Conservation (phyloP, 2,888 invertebrate species). For the Ceratothoa steindachneri region DNA sequence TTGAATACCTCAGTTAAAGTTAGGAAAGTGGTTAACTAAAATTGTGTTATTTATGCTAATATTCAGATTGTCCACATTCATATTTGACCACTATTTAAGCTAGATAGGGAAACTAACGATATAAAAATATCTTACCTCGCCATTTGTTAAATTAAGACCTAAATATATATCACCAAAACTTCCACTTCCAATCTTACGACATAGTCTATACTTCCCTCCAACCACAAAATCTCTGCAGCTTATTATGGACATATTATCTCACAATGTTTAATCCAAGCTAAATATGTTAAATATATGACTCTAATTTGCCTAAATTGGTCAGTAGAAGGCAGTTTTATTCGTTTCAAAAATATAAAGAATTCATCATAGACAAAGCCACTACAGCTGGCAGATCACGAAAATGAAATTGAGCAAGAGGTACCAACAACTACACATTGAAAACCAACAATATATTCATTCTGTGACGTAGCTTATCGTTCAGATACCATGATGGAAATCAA, state of each 20-base stretch:
- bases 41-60: too few species aligned
- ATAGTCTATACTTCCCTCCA: slow-evolving; percentile 87
- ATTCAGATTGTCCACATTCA: too few species aligned
- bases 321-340: not conserved
- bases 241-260: slow-evolving; percentile 17
- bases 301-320: not conserved
- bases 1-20: too few species aligned
- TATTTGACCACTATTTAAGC: too few species aligned
- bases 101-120: too few species aligned
- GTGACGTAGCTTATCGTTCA: too few species aligned
- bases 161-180: slow-evolving; percentile 92
- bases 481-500: too few species aligned
- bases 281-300: not conserved
- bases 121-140: slow-evolving; percentile 66
- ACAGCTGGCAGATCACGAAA: slow-evolving; percentile 14
- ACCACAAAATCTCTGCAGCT: slow-evolving; percentile 66
- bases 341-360: not conserved
- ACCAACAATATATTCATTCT: not conserved
- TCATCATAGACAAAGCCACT: not conserved
- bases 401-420: not conserved
- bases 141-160: slow-evolving; percentile 83
- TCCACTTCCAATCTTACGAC: slow-evolving; percentile 96
- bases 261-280: not conserved
- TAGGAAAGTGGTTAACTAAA: too few species aligned
- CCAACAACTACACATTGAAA: too few species aligned